Percentiles rank a stretch among this genome's conserved stretches.
phyloP scores from a whole-genome alignment of 1,140 invertebrate genomes.

The Sitobion miscanthi region DNA sequence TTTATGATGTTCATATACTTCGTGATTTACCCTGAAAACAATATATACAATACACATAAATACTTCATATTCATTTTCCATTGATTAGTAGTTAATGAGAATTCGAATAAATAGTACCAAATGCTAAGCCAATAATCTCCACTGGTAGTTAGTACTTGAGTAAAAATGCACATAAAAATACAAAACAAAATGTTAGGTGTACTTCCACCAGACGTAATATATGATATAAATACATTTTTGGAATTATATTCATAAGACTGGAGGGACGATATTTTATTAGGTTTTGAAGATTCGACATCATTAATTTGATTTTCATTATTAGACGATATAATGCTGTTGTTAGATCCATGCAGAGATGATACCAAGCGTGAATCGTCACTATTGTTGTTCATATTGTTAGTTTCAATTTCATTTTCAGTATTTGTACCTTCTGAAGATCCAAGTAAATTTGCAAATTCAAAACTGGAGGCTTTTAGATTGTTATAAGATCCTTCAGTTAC shows the following conservation, averaged over 20 bases:
- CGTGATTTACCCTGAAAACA: not conserved
- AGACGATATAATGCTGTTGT: not conserved
- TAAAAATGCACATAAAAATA: not conserved
- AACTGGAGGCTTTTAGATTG: slow-evolving; percentile 64
- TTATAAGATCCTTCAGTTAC: slow-evolving; percentile 68
- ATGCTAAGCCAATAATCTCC: not conserved
- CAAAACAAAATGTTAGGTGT: not conserved
- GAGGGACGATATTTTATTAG: not conserved
- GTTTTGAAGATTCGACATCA: not conserved
- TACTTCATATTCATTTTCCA: too few species aligned
- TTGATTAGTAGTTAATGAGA: too few species aligned
- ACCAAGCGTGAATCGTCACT: fast-evolving
- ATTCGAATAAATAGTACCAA: not conserved
- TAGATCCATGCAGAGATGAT: not conserved
- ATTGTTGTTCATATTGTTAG: not conserved
- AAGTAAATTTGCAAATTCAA: slow-evolving; percentile 68
- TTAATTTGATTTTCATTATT: not conserved
- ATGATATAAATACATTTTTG: not conserved
- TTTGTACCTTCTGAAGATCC: slow-evolving; percentile 62
- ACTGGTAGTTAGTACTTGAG: not conserved
- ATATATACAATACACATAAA: not conserved
- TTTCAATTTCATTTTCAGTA: slow-evolving; percentile 56
- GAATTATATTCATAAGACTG: not conserved
- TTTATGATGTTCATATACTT: not conserved
- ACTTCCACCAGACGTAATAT: not conserved